Evolutionary conservation across 2,113 vertebrate genomes (phyloP), one percentile per base, ranked within the genome.

Genomic region (Larimichthys polyactis): DNA sequence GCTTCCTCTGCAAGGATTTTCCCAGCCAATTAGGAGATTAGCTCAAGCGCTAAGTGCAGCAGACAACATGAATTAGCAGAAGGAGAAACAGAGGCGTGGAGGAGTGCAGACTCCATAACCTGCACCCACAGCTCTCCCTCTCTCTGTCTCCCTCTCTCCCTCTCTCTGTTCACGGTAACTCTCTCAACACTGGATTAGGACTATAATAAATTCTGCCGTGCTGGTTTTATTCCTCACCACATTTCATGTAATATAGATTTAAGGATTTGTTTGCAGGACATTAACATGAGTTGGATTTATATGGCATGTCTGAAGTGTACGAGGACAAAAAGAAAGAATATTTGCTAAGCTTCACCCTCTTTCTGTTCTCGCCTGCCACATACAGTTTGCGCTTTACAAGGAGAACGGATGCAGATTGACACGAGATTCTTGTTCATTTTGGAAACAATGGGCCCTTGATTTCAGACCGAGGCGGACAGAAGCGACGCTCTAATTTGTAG

Each of bases 11-110:
- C 79, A 68, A 93, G 93, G 92, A 94, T 94, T 94, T 94, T 93
- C 90, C 87, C 88, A 90, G 89, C 89, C 92, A 94, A 93, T 94
- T 93, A 94, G 89, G 78, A 87, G 94, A 94, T 94, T 93, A 93
- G 87, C 80, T 89, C 58, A 79, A 85, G 86, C 80, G 74, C 81
- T 91, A 92, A 93, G 85, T 90, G 88, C 85, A 78, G 55, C 87
- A 91, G 90, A 92, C 90, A 90, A 89, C 75, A 83, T 69, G 71
- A 93, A 93, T 92, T 89, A 88, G 72, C 65, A 74, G 64, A 74
- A 27, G 67, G 75, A 75, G 85, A 84, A 92, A 83, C 82, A 80
- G 17, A 51, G 65, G 66, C 59, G 52, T 27, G 67, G 60, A 60
- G 36, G 64, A 79, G 75, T 40, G 44, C 69, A 76, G 66, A 78